A percentile compares a stretch with the other conserved stretches of the same genome.
Evolutionary conservation across 2,113 vertebrate genomes (phyloP).

Genomic region (Oceanites oceanicus): DNA sequence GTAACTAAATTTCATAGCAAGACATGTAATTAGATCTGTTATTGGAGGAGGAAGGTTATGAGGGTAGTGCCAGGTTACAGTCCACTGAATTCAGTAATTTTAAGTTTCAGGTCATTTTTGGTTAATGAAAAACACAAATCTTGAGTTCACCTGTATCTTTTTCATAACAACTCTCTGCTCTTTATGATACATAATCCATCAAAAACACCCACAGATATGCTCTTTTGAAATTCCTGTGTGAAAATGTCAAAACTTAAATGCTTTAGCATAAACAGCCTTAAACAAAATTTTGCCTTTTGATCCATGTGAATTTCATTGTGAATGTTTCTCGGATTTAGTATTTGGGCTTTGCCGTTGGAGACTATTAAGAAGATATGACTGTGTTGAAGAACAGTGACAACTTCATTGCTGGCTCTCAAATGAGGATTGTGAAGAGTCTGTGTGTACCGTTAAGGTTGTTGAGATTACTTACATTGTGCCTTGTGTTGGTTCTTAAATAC

Average conservation of each 20-base stretch:
- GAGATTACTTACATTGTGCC: not conserved
- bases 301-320: not conserved
- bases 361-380: not conserved
- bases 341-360: not conserved
- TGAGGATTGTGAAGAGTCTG: not conserved
- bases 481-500: not conserved
- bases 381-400: not conserved
- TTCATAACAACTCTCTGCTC: not conserved
- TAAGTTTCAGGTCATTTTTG: constrained; percentile 33
- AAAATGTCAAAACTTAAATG: not conserved
- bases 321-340: not conserved
- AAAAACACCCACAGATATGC: not conserved
- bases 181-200: constrained; percentile 1
- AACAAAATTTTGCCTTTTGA: not conserved
- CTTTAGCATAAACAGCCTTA: not conserved
- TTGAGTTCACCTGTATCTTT: not conserved
- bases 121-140: constrained; percentile 15
- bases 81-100: constrained; percentile 16
- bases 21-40: not conserved
- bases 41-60: not conserved
- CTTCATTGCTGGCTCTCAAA: not conserved
- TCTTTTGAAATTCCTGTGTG: not conserved
- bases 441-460: not conserved
- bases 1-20: not conserved
- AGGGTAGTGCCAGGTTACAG: constrained; percentile 15